Percentiles rank a stretch among this genome's conserved stretches.
Evolutionary conservation across 2,113 vertebrate species (phyloP).

Genomic region (Misgurnus mizolepis): DNA sequence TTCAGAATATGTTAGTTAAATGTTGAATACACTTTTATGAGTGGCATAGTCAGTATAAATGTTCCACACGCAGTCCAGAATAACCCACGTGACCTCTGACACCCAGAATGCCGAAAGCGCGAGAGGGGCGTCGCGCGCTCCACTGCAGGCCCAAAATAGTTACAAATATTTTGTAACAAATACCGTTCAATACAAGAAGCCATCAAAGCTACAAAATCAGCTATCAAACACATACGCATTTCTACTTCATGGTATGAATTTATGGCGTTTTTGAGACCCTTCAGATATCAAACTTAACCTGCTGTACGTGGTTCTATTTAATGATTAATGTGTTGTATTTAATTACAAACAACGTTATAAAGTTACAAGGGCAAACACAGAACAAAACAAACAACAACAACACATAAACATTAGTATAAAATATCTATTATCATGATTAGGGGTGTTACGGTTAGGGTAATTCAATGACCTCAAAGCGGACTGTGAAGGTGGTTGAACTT

Average conservation of each 20-base stretch:
- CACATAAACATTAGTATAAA: not conserved
- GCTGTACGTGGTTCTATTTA: too few relatives aligned
- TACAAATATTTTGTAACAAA: not conserved
- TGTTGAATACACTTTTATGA: not conserved
- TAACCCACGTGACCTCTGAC: constrained; percentile 54
- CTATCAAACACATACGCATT: not conserved
- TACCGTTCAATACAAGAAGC: not conserved
- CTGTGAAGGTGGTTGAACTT: constrained; percentile 22
- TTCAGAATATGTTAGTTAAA: not conserved
- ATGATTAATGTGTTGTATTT: not conserved
- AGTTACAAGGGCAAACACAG: not conserved
- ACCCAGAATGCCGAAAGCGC: constrained; percentile 39
- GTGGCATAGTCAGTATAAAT: not conserved
- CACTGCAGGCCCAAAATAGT: constrained; percentile 47
- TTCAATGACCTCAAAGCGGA: not conserved
- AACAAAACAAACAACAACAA: not conserved
- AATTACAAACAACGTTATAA: not conserved
- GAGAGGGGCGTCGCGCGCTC: constrained; percentile 26
- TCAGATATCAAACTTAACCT: not conserved
- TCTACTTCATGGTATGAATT: not conserved
- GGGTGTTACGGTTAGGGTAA: not conserved
- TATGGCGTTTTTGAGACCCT: not conserved
- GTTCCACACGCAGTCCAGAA: constrained; percentile 37
- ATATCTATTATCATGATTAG: not conserved
- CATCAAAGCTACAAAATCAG: not conserved